Evolutionary conservation across 1,140 invertebrate genomes (phyloP), one percentile per base, ranked within the genome.

Genomic region (Capitella teleta): DNA sequence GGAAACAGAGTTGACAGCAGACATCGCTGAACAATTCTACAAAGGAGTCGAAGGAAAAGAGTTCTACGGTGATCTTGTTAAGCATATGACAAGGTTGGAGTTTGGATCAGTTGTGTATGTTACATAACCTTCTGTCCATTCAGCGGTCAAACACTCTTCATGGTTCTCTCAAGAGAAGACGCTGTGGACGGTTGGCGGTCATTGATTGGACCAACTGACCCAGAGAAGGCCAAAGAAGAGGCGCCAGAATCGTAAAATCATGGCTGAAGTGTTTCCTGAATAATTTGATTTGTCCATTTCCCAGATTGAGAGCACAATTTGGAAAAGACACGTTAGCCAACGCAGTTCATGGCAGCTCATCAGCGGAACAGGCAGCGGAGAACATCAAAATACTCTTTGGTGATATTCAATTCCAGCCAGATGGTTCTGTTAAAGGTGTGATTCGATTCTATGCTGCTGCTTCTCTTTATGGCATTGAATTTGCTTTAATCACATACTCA

Each of bases 61-160:
- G 12, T 70, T 68, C 54, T 73, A 57, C 49, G 54, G 63, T 46
- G 67, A 72, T 18, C 50, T 73, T 5, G 55, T 64, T 2, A 53
- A 65, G 34, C 59, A 67, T 38, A 68, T 73, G 68, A 57, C 57
- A 36, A 71, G 65, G 70, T 71, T 34, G 32, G 10, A 34, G 10
- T 34, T 34, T 34, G 10, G 32, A 12, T 10, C 32, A 34, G 32
- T 34, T 34, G 32, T 12, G 10, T 34, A 16, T 34, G 32, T 34
- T 34, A 10, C 10, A 34, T 16, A 34, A 34, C 30, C 8, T 34
- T 34, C 16, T 34, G 16, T 10, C 16, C 32, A 1, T 57, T 4
- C 57, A 73, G 70, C 62, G 70, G 69, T 49, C 61, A 63, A n/a
- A 68, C 68, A 10, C 53, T 61, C 40, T 64, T 72, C 47, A 67